Evolutionary conservation across 1,140 invertebrate genomes (phyloP).

Genomic region (Caenorhabditis briggsae): DNA sequence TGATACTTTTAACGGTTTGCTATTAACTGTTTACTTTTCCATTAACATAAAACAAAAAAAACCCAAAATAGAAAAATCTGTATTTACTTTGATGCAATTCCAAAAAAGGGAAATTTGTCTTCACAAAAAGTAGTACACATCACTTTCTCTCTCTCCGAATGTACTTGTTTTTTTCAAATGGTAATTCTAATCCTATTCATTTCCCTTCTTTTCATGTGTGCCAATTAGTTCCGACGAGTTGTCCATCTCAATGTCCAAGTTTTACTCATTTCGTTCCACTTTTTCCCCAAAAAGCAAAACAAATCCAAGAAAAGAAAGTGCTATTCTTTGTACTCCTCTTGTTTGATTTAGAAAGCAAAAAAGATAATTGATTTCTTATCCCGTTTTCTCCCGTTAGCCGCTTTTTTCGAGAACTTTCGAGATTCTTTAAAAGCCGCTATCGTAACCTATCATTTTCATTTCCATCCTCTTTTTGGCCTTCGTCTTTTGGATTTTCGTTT

Average conservation of each 20-base stretch:
- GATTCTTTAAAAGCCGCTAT: slow-evolving; percentile 1
- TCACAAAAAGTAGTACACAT: neutral
- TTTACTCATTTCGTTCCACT: neutral
- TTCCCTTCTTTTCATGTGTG: neutral
- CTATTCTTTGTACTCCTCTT: neutral
- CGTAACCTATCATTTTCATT: slow-evolving; percentile 15
- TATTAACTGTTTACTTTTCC: no score
- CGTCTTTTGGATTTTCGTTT: neutral
- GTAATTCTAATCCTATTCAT: neutral
- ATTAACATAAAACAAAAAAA: no score
- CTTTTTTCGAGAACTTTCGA: neutral
- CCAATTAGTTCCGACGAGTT: slow-evolving; percentile 37
- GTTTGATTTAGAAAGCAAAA: neutral
- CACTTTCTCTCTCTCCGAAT: neutral
- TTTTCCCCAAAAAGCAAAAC: no score
- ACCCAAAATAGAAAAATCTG: no score
- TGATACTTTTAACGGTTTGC: no score
- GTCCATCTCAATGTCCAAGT: neutral
- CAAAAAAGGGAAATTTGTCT: neutral
- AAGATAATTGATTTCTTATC: neutral
- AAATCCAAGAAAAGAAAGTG: no score
- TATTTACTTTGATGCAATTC: neutral
- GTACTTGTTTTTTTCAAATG: neutral
- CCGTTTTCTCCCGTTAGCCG: neutral
- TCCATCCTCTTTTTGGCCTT: neutral